Base-by-base conservation (phyloP, 1,140 invertebrate genomes). In the Leptopilina boulardi region DNA sequence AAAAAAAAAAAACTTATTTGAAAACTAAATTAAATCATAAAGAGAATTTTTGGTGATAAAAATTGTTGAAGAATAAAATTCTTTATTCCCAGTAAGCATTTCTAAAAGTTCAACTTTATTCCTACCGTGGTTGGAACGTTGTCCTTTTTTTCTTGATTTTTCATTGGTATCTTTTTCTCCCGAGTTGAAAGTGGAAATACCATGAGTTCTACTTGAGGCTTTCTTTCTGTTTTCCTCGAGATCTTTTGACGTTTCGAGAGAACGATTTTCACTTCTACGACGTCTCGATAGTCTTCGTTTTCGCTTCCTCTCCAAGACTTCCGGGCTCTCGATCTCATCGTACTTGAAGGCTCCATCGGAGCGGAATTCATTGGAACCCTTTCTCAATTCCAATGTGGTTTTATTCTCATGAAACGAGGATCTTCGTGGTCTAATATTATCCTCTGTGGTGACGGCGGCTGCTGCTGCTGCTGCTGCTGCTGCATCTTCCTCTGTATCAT, bases 261-360 rank as follows among this genome's bases (percentile, higher is more conserved):
- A 66, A 15, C 23, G 70, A 15, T 78, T 76, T 23, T 75, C 71
- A 21, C 44, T 71, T 26, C 54, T 75, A 3, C 70, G 74, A 59
- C 75, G 59, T 51, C 71, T 72, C 8, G 76, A 80, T 76, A 70
- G 74, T 80, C 76, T 77, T 41, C 76, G 72, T 26, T 59, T 79
- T 72, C 71, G 75, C 18, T 71, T 77, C 76, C 70, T 78, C 42
- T 81, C 75, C 8, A 54, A 54, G 19, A 42, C 44, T 34, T 79
- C 73, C n/a, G 66, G 42, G 70, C 42, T 76, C 70, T 73, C 23
- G 18, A 71, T 23, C 9, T 80, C 80, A 73, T 80, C 73, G 15
- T 73, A 70, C 18, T 72, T 66, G 21, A 47, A 71, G 8, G 51
- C n/a, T 56, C 77, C 77, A 23, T 73, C 41, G 1, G 77, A 77